Evolutionary conservation across 2,888 invertebrate species (phyloP), one percentile per base, ranked within the genome.

Genomic region (Pherbina coryleti): DNA sequence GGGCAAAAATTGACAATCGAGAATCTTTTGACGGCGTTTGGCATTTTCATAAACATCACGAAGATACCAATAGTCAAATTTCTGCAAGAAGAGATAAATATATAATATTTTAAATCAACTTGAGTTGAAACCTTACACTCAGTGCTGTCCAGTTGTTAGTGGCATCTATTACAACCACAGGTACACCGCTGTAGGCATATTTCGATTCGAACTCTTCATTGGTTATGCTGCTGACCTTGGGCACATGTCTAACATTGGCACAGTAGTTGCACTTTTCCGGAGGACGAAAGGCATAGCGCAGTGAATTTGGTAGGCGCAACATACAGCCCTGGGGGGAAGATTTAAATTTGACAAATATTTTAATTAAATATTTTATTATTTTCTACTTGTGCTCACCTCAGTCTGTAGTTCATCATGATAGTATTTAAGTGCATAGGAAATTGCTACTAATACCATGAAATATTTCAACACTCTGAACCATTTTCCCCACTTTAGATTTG

Each of bases 1-100:
- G 0, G 98, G 96, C 87, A 98, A 96, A 90, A 97, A 98, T 89
- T 98, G 98, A 84, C 98, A 98, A 82, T 94, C 93, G 75, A 91
- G 90, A 75, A 91, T 91, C 82, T 91, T 91, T 55, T 89, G 89
- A 3, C 92, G 92, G 83, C 91, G 89, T 82, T 91, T 91, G 0
- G 90, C 90, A 72, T 91, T 91, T 44, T 91, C 90, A 89, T 98
- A 97, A 75, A 96, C 91, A 5, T 93, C 90, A 82, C 94, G 94
- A 89, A 98, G 96, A 89, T 95, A 97, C 80, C 93, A 90, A 86
- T 96, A 98, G 82, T 94, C 92, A 89, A 98, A 98, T 73, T 91
- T 90, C 93, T 92, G 19, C 0, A 75, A 64, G 49, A 9, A 5
- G 9, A 71, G 70, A 55, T 9, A 34, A 17, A 25, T 53, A 53